Percentiles rank a stretch among this genome's conserved stretches.
Conservation (phyloP, 2,797 vertebrate species). For the Enteromius unitaeniatus region DNA sequence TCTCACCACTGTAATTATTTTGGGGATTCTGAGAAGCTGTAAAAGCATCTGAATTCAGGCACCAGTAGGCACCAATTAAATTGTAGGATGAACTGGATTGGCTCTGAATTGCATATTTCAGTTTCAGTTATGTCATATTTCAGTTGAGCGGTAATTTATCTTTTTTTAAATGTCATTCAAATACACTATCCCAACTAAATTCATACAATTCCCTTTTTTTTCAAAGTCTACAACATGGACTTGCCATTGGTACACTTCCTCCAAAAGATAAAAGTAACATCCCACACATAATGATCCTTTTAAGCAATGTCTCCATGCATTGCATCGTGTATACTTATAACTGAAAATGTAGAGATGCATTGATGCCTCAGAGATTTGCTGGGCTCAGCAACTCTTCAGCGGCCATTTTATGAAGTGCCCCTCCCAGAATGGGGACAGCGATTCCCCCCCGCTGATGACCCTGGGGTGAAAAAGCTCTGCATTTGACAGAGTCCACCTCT, state of each 20-base stretch:
- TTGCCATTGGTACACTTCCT: background rate
- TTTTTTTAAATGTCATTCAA: background rate
- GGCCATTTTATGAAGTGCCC: constrained; percentile 60
- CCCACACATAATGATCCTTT: background rate
- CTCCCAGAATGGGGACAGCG: constrained; percentile 54
- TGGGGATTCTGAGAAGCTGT: constrained; percentile 78
- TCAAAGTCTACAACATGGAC: background rate
- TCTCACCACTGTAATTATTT: constrained; percentile 72
- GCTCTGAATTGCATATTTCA: constrained; percentile 20
- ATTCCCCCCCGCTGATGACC: constrained; percentile 68
- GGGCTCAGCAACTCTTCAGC: constrained; percentile 37
- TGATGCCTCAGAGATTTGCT: constrained; percentile 23
- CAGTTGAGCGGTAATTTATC: background rate
- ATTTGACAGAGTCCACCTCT: constrained; percentile 88
- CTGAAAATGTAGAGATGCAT: background rate
- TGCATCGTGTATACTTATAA: background rate
- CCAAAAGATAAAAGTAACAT: background rate
- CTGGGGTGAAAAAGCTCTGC: constrained; percentile 81
- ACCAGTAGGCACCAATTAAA: constrained; percentile 38
- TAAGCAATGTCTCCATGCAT: background rate
- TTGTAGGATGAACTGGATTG: constrained; percentile 41
- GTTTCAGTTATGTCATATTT: background rate
- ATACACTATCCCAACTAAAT: background rate
- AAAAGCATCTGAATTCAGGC: constrained; percentile 71
- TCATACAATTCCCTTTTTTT: background rate